Base-by-base conservation (phyloP, 1,140 invertebrate species). In the Nilaparvata lugens region DNA sequence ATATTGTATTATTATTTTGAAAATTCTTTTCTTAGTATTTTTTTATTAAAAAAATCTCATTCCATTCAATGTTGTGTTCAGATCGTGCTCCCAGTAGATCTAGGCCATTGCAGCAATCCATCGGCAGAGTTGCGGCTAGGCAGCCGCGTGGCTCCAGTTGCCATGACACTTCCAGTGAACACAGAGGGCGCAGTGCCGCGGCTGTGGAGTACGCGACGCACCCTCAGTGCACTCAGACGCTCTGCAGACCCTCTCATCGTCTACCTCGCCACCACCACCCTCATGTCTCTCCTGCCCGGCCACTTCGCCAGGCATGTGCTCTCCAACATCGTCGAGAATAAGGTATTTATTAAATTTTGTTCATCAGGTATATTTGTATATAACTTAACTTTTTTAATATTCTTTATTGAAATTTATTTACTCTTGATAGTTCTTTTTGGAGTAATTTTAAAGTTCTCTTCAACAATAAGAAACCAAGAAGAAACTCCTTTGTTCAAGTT, bases 171-270 rank as follows among this genome's bases (percentile, higher is more conserved):
- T 21, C 79, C 81, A 9, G 75, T 78, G 11, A 76, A 75, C 57
- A 76, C 75, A 2, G 81, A 83, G 66, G 80, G 79, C 9, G 76
- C 78, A n/a, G 78, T 83, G 48, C 81, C 81, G 9, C 68, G 81
- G n/a, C 71, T 83, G 4, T 83, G 81, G 81, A 76, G 75, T 31
- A 75, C 80, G 18, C 73, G 79, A 35, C 69, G 74, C 42, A 67
- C 70, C 6, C 74, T 81, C 19, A 58, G 58, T 21, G 48, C 60
- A 4, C 43, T 66, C 1, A 38, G 57, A 6, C 53, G 48, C 16
- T 66, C 76, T 40, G 73, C 79, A 4, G 78, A 81, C 61, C 73
- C 78, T 0, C 75, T 78, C 23, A 73, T 81, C 4, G 74, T 79
- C 57, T 78, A 76, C 62, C 75, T 75, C 1, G 74, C 75, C 19